Base-by-base conservation (phyloP, 2,888 invertebrate species). In the Drosophila recens region DNA sequence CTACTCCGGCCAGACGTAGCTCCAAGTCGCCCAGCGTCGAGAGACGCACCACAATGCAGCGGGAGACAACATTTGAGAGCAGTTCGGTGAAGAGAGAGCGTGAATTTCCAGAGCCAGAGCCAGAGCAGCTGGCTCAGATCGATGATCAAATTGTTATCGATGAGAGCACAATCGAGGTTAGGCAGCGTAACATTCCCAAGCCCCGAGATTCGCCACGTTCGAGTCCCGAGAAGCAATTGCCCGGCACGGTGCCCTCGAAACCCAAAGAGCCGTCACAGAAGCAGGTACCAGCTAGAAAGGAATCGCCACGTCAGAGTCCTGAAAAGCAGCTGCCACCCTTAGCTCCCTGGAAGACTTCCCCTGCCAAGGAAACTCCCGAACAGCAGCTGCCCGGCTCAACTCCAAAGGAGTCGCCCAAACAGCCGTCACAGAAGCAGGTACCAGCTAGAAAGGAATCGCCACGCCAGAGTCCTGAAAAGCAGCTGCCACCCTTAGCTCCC, bases 11-110 rank as follows among this genome's bases (percentile, higher is more conserved):
- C 20, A 73, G 75, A 48, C 80, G 80, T 15, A 88, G 72, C 57
- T 79, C 88, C 49, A 86, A 86, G 58, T 77, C 85, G 33, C 79
- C 82, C 3, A 86, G 71, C 67, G 72, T 82, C 62, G 89, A 88
- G 54, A 80, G 83, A 77, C 87, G 82, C 45, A 78, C 82, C 45
- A 78, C 83, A 43, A 77, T 87, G 51, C 74, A 79, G 66, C 81
- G 90, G 43, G 88, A 91, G 61, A 81, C 81, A 3, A 88, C 82
- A 20, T 87, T 90, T 43, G 90, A 91, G 59, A 80, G 54, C 27
- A 81, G 54, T 34, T 48, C 48, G 6, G 49, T 59, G 15, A 59
- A 27, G 27, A 27, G 27, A 27, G 27, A 84, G 34, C 81, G 74
- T n/a, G 56, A 53, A 8, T 69, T 73, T 20, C 27, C 27, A 27